Evolutionary conservation across 2,113 vertebrate species (phyloP).

Genomic region (Microcebus murinus): DNA sequence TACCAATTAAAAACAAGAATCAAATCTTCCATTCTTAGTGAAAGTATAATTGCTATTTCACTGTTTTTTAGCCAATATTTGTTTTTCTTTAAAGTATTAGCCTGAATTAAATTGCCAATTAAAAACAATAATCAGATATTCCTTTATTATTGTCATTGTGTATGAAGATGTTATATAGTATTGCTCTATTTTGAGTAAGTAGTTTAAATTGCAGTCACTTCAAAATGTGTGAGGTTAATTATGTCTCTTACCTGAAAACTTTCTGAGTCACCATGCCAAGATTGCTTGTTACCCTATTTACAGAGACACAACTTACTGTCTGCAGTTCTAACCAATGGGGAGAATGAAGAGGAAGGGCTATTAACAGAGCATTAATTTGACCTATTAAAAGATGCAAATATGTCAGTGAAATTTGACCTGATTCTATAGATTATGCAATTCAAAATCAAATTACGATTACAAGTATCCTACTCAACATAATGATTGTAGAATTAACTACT

Average conservation of each 20-base stretch:
- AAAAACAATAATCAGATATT: background rate
- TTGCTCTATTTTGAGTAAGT: background rate
- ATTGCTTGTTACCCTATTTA: background rate
- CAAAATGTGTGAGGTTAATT: background rate
- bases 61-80: background rate
- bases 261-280: background rate
- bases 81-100: background rate
- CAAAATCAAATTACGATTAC: background rate
- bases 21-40: background rate
- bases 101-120: constrained; percentile 10
- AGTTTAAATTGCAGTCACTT: constrained; percentile 41
- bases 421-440: constrained; percentile 1
- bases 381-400: background rate
- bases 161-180: background rate
- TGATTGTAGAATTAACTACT: background rate
- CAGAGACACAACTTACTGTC: background rate
- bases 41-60: background rate
- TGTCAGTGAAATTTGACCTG: background rate
- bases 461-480: background rate
- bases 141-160: constrained; percentile 15
- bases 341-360: background rate
- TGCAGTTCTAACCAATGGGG: background rate
- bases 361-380: background rate
- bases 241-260: background rate
- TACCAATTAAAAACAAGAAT: background rate